phyloP scores from a whole-genome alignment of 2,113 vertebrate species.

The Dendropsophus ebraccatus region DNA sequence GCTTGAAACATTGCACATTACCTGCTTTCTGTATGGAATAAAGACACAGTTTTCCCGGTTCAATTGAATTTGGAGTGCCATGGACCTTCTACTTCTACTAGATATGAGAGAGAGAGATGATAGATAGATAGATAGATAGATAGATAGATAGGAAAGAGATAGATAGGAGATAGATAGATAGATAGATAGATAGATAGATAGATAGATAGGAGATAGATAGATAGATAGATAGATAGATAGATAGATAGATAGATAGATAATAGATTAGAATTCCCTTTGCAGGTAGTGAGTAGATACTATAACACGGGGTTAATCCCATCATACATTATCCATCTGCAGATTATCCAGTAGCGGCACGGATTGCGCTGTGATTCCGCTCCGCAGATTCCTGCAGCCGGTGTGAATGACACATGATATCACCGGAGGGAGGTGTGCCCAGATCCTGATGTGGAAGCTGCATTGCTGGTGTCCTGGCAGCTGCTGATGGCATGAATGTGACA shows the following conservation, averaged over 20 bases:
- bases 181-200: background rate
- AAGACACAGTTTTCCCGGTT: no score
- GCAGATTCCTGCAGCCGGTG: constrained; percentile 44
- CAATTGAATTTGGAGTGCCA: no score
- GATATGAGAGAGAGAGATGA: background rate
- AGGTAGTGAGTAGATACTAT: background rate
- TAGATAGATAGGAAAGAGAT: background rate
- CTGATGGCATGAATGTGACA: constrained; percentile 34
- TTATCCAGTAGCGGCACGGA: background rate
- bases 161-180: background rate
- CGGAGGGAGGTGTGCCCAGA: constrained; percentile 40
- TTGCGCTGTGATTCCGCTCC: constrained; percentile 32
- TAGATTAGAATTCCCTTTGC: background rate
- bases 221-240: background rate
- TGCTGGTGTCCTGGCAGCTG: constrained; percentile 36
- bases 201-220: background rate
- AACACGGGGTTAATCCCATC: background rate
- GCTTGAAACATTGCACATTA: no score
- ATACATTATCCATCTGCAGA: background rate
- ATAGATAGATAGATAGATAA: background rate
- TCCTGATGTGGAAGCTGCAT: constrained; percentile 47
- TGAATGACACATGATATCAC: constrained; percentile 48
- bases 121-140: background rate
- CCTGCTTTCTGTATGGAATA: no score
- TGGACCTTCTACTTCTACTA: no score